Evolutionary conservation across 2,113 vertebrate species (phyloP), one percentile per base, ranked within the genome.

Genomic region (Chionodraco myersi): DNA sequence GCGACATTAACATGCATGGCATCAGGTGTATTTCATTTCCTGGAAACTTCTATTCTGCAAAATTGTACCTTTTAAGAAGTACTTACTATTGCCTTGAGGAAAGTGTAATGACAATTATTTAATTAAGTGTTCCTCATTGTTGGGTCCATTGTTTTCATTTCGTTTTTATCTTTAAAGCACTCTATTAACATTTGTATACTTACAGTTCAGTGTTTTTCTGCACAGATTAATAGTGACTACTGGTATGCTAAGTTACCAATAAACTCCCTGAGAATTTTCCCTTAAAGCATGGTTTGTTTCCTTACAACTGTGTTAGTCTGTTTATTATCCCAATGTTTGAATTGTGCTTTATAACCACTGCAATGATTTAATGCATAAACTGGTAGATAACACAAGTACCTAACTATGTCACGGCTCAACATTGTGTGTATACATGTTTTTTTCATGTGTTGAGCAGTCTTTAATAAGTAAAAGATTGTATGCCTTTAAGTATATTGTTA

Each of bases 231-330:
- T 77, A 54, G 75, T 83, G 52, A 79, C 64, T 58, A 59, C 75
- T 89, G 71, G 49, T 67, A 80, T 86, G 80, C 65, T 34, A 78
- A 86, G 79, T n/a, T 14, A 83, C 68, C 41, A 93, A 90, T 90
- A 90, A 92, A 91, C 15, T 47, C 53, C 23, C 16, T 62, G 56
- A 75, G 52, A 84, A 83, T 26, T 47, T n/a, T 80, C 51, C 54
- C 41, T 54, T 67, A 18, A 51, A 41, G 34, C n/a, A 44, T 79
- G 23, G 62, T 80, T 84, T 79, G 23, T 47, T n/a, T 12, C 12
- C 53, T 49, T 41, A 21, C 26, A 18, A 68, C 15, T 34, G 18
- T 41, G 54, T 15, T 34, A 68, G 1, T 34, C 0, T 4, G 3
- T 72, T 86, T 62, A 72, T 72, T 59, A 26, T 71, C 45, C 16